A percentile compares a stretch with the other conserved stretches of the same genome.
Conservation (phyloP, 2,113 vertebrate species). For the Macaca nemestrina region DNA sequence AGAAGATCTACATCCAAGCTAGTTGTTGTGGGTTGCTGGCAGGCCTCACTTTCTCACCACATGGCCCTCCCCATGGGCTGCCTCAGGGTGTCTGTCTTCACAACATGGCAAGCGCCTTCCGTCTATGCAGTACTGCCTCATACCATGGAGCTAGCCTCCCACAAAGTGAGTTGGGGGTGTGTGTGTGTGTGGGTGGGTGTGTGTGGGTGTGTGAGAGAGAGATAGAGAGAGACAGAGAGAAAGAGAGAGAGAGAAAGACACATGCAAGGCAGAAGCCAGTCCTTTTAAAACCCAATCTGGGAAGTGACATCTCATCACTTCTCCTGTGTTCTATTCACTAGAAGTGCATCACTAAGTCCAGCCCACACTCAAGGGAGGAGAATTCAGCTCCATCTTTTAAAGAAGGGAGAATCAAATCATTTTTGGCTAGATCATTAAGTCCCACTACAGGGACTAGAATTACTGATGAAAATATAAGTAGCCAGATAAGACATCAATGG, state of each 20-base stretch:
- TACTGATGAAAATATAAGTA: neutral
- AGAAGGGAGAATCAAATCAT: neutral
- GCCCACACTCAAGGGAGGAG: neutral
- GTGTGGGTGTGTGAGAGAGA: neutral
- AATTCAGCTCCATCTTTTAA: slow-evolving; percentile 46
- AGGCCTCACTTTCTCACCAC: neutral
- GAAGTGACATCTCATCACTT: neutral
- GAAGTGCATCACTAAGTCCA: neutral
- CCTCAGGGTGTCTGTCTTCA: neutral
- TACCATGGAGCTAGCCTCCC: neutral
- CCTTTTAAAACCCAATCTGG: neutral
- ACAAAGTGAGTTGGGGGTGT: neutral
- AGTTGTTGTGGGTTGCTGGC: neutral
- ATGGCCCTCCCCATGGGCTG: neutral
- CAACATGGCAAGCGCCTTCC: neutral
- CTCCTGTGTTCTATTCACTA: neutral
- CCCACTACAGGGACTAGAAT: neutral
- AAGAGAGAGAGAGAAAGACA: too few species aligned
- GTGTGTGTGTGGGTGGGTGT: too few species aligned
- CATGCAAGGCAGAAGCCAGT: neutral
- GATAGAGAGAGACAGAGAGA: neutral
- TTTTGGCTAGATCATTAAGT: neutral
- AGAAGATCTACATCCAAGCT: neutral
- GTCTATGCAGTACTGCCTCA: neutral
- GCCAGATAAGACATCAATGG: neutral